Conservation (phyloP, 2,113 vertebrate species). For the Calypte anna region DNA sequence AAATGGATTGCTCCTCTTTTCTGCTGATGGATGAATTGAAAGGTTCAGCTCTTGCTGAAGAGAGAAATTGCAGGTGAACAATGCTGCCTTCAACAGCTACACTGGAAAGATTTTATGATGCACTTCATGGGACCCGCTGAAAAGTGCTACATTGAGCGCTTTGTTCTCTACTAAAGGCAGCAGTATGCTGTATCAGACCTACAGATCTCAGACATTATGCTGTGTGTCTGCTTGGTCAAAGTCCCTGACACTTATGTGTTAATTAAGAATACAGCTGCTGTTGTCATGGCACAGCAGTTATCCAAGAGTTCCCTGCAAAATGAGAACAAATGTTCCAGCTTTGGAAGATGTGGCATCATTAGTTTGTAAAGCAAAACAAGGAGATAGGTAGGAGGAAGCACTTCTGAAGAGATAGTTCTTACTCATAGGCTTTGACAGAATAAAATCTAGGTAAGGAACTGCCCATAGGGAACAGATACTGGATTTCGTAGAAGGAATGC, state of each 20-base stretch:
- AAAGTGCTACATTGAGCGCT: neutral
- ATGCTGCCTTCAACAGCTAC: neutral
- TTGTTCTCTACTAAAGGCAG: neutral
- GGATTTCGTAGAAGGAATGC: neutral
- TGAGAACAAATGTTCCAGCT: neutral
- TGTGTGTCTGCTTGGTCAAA: neutral
- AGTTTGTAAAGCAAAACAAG: neutral
- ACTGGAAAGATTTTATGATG: neutral
- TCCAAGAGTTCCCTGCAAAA: neutral
- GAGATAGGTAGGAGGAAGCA: neutral
- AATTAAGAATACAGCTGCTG: neutral
- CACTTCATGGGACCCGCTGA: neutral
- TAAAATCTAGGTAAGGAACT: neutral
- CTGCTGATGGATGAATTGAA: neutral
- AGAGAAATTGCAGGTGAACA: neutral
- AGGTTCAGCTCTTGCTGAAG: neutral
- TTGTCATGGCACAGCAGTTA: neutral
- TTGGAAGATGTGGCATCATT: neutral
- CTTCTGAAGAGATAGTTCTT: neutral
- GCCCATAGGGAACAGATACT: neutral
- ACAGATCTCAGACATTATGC: neutral
- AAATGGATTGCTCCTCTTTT: neutral
- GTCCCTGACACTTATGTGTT: neutral
- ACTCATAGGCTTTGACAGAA: neutral
- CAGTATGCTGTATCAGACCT: neutral